Conservation (phyloP, 2,888 invertebrate species). For the Lymantria dispar region DNA sequence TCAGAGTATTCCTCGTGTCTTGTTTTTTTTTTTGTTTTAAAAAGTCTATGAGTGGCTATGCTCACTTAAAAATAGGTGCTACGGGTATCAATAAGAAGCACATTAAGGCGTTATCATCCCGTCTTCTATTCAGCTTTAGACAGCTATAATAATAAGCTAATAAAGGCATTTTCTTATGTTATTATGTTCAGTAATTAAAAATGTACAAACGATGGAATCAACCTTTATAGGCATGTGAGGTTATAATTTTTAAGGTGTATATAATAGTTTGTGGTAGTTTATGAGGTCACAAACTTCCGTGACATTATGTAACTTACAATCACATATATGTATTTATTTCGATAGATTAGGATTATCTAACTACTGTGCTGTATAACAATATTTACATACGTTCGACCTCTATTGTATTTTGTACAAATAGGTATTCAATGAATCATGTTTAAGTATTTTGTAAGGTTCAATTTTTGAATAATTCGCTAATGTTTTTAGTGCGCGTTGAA, state of each 20-base stretch:
- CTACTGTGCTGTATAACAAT: slow-evolving; percentile 5
- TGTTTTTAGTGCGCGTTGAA: slow-evolving; percentile 49
- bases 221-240: not conserved
- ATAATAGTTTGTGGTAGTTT: slow-evolving; percentile 5
- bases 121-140: too few relatives aligned
- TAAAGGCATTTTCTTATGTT: too few relatives aligned
- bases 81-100: too few relatives aligned
- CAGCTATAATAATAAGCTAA: too few relatives aligned
- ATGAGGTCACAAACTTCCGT: slow-evolving; percentile 20
- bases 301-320: slow-evolving; percentile 21
- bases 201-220: slow-evolving; percentile 5
- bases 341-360: slow-evolving; percentile 29
- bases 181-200: slow-evolving; percentile 1
- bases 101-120: too few relatives aligned
- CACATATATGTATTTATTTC: slow-evolving; percentile 23
- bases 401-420: slow-evolving; percentile 2
- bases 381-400: not conserved
- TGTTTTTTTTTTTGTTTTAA: too few relatives aligned
- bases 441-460: not conserved
- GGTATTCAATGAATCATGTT: not conserved
- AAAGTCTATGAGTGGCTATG: too few relatives aligned
- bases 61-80: too few relatives aligned
- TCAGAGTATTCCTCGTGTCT: too few relatives aligned
- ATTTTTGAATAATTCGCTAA: not conserved
- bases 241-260: slow-evolving; percentile 15